These are phyloP conservation scores for Helobdella robusta DNA, from an alignment of 2,888 invertebrate species.

Conservation along the genomic window DNA sequence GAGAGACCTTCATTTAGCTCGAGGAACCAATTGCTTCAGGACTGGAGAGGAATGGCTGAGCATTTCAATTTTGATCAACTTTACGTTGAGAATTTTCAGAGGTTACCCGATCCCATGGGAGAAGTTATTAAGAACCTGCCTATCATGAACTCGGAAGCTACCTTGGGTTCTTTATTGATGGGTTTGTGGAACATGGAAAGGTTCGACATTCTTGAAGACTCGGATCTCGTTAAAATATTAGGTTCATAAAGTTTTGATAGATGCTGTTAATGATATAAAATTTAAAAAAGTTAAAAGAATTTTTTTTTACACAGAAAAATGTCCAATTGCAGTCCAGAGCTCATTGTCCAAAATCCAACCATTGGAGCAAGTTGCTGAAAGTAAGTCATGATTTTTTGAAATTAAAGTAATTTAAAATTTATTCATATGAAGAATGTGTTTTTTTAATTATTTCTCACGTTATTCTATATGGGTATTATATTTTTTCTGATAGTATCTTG, in stretches of 20 bases:
- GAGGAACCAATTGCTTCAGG: constrained; percentile 8
- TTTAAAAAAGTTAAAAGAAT: background rate
- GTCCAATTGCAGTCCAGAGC: too few relatives aligned
- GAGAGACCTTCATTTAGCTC: constrained; percentile 15
- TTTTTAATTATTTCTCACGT: too few relatives aligned
- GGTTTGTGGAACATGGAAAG: constrained; percentile 17
- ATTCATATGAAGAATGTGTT: too few relatives aligned
- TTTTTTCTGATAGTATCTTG: too few relatives aligned
- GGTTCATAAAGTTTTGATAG: constrained; percentile 7
- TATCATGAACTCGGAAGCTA: background rate
- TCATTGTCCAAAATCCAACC: too few relatives aligned
- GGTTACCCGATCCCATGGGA: constrained; percentile 12
- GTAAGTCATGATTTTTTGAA: background rate
- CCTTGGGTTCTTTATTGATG: constrained; percentile 5
- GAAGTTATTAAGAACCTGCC: constrained; percentile 13
- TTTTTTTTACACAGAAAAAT: too few relatives aligned
- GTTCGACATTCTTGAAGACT: constrained; percentile 23
- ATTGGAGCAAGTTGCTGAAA: background rate
- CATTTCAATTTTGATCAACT: constrained; percentile 8
- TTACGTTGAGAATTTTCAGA: constrained; percentile 25
- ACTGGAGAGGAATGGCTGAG: constrained; percentile 28
- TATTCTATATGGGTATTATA: too few relatives aligned
- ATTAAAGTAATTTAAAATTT: too few relatives aligned
- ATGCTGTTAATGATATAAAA: background rate
- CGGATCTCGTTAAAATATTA: background rate